Base-by-base conservation (phyloP, 2,888 invertebrate genomes). In the Uloborus plumipes region DNA sequence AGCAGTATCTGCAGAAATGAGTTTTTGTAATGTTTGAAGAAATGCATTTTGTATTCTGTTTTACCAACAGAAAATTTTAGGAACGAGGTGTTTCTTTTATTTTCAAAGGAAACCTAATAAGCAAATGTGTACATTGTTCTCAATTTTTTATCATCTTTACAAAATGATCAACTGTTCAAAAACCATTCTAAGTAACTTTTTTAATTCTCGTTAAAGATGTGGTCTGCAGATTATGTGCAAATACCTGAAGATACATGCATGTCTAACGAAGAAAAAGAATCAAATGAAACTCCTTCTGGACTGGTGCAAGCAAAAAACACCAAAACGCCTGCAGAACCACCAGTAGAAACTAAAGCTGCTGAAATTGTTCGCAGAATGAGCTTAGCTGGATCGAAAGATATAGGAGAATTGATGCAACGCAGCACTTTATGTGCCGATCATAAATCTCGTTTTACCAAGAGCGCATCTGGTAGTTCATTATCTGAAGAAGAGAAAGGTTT, bases 211-310 rank as follows among this genome's bases (percentile, higher is more conserved):
- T 9, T 39, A 3, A 26, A 96, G 95, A 97, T 98, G 97, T 98
- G 98, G 97, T 96, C 97, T 14, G 92, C 98, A 88, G 97, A 97
- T 89, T 97, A 97, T 89, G 93, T 96, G 65, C 95, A 96, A 91
- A 94, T 95, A 66, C 94, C 94, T 53, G 91, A 92, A 84, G 92
- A 93, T 50, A 82, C 74, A 49, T 53, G 50, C 15, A 58, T 72
- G 7, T 59, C 59, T 7, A 66, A 51, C 22, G 76, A 76, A 14
- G 75, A 67, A 55, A 47, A 71, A 14, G 64, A 70, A 15, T 39
- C 39, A 39, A 74, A 67, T n/a, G 84, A 73, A 75, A 51, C 53
- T n/a, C 31, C 67, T 26, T 26, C 89, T 55, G 91, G 90, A 50
- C 92, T 91, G 61, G 88, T 89, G 75, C 91, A 91, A 61, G 90